Evolutionary conservation across 2,888 invertebrate genomes (phyloP).

Genomic region (Rhingia campestris): DNA sequence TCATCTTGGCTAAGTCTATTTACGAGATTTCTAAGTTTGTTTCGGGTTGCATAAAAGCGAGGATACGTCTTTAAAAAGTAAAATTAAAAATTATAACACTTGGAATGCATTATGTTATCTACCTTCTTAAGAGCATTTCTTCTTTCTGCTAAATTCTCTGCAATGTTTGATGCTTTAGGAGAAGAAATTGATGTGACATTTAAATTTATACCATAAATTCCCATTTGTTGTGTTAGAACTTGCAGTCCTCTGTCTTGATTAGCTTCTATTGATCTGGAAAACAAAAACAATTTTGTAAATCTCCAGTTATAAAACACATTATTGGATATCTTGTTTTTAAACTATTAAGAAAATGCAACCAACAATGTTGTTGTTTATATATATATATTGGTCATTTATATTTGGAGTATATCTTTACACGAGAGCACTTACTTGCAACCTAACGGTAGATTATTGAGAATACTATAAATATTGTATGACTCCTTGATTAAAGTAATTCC

Average conservation of each 20-base stretch:
- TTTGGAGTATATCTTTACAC: too few species aligned
- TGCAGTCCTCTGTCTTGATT: not conserved
- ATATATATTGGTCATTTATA: too few species aligned
- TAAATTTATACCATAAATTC: slow-evolving; percentile 20
- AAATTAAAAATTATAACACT: not conserved
- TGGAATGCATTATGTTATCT: not conserved
- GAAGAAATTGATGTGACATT: slow-evolving; percentile 11
- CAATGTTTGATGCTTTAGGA: not conserved
- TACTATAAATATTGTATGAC: too few species aligned
- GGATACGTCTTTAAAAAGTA: slow-evolving; percentile 38
- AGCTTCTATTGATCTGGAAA: not conserved
- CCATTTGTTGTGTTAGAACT: slow-evolving; percentile 6
- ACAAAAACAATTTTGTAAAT: not conserved
- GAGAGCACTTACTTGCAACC: too few species aligned
- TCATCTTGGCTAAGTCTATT: slow-evolving; percentile 72
- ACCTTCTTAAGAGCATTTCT: slow-evolving; percentile 26
- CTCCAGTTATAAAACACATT: too few species aligned
- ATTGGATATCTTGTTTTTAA: too few species aligned
- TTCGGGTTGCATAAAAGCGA: slow-evolving; percentile 39
- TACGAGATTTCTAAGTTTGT: slow-evolving; percentile 32
- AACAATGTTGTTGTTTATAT: too few species aligned
- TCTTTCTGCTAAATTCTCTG: slow-evolving; percentile 14
- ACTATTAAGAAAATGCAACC: too few species aligned
- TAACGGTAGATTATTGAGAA: too few species aligned
- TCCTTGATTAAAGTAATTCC: too few species aligned